Base-by-base conservation (phyloP, 2,888 invertebrate species). In the Pachliopta kotzebuea region DNA sequence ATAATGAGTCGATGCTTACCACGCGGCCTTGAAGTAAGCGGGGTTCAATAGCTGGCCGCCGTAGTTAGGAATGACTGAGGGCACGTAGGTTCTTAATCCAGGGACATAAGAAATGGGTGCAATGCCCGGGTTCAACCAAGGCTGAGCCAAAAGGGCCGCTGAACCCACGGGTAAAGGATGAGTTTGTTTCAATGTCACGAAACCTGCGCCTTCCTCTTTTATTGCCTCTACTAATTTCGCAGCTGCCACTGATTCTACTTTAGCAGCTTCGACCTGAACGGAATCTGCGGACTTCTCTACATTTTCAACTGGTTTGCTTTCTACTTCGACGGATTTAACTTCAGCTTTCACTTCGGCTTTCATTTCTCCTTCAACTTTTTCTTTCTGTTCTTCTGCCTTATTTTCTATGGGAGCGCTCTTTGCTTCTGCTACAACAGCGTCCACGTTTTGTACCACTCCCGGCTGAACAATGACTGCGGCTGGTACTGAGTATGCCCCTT, bases 241-340 rank as follows among this genome's bases (percentile, higher is more conserved):
- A 6, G 18, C 45, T 17, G 61, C 54, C 2, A 64, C 69, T 9
- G 71, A 62, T 61, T 71, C 74, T 42, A 75, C 69, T 29, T 71
- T 71, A 0, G 71, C 70, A 21, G 72, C 68, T 59, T 76, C 76
- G 0, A 71, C 56, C 55, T 73, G 71, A 4, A 73, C 68, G 0
- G 73, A 67, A 14, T 74, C 71, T 8, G 65, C 67, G 7, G 66
- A 62, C 45, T 75, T 70, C 63, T 60, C 67, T 58, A 62, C 70
- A 53, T 52, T 67, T 58, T 63, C 57, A 45, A 65, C 61, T n/a
- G 70, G 68, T 53, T 65, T 65, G 61, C 49, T 65, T 29, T 65
- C 65, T 1, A 53, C 66, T 42, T 74, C 76, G 14, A 64, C 70
- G 21, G 72, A 62, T 56, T 81, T 77, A 1, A 72, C 72, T 7